Conservation (phyloP, 1,140 invertebrate genomes). For the Arion vulgaris region DNA sequence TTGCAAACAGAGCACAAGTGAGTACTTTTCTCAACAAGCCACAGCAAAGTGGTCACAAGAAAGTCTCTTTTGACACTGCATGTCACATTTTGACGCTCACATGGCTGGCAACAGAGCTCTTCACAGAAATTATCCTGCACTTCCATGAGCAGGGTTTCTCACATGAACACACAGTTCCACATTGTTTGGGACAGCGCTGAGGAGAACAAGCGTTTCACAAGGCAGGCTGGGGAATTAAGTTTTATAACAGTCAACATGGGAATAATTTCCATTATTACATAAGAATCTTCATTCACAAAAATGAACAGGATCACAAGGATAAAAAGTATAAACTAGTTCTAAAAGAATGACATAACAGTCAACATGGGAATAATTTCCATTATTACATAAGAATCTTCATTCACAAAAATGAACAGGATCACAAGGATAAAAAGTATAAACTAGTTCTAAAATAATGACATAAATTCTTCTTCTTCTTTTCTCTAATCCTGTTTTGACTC, state of each 20-base stretch:
- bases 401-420: background rate
- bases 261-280: too few species aligned
- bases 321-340: too few species aligned
- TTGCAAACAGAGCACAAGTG: constrained; percentile 55
- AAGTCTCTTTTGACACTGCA: constrained; percentile 53
- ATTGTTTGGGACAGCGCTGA: constrained; percentile 74
- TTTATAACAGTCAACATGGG: too few species aligned
- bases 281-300: background rate
- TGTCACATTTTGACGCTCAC: constrained; percentile 75
- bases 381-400: background rate
- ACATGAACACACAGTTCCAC: constrained; percentile 78
- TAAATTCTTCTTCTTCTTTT: too few species aligned
- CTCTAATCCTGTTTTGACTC: too few species aligned
- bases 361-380: too few species aligned
- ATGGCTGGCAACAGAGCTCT: constrained; percentile 76
- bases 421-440: too few species aligned
- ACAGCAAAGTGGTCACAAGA: constrained; percentile 79
- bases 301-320: too few species aligned
- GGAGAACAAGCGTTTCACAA: constrained; percentile 77
- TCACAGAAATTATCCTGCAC: constrained; percentile 76
- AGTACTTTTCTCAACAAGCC: constrained; percentile 79
- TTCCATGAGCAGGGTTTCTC: constrained; percentile 72
- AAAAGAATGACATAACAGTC: too few species aligned
- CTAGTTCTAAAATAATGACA: too few species aligned
- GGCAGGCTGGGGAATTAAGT: constrained; percentile 9